These are phyloP conservation scores for Montipora sp. DNA, from an alignment of 64 coral and sea anemone genomes.

Conservation along the genomic window DNA sequence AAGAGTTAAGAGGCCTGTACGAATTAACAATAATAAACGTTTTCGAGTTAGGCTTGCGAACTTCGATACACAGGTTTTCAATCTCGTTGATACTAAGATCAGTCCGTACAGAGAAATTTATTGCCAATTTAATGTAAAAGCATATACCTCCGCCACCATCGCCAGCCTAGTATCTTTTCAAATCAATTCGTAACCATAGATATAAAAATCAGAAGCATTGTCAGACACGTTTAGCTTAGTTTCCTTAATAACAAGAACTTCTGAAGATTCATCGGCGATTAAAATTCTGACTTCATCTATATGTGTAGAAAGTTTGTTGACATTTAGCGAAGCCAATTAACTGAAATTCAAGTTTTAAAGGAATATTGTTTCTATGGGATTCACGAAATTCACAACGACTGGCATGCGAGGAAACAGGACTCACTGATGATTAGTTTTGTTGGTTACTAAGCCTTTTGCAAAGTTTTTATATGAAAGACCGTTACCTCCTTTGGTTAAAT, in stretches of 20 bases:
- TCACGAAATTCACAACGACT: too few species aligned
- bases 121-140: not conserved
- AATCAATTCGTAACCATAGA: not conserved
- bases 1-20: not conserved
- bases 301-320: too few species aligned
- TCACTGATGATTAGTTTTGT: not conserved
- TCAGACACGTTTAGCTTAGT: not conserved
- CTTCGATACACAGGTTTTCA: too few species aligned
- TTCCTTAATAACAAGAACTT: too few species aligned
- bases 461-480: conserved; percentile 15
- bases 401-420: not conserved
- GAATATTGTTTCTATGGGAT: too few species aligned
- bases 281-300: too few species aligned
- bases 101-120: too few species aligned
- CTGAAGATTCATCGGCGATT: too few species aligned
- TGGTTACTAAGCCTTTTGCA: not conserved
- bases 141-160: not conserved
- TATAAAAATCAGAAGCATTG: not conserved
- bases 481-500: too few species aligned
- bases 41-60: too few species aligned
- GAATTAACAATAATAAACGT: not conserved
- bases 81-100: not conserved
- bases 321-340: too few species aligned
- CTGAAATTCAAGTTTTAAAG: too few species aligned
- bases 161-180: not conserved